Evolutionary conservation across 2,797 vertebrate genomes (phyloP).

Genomic region (Gymnoscopelus braueri): DNA sequence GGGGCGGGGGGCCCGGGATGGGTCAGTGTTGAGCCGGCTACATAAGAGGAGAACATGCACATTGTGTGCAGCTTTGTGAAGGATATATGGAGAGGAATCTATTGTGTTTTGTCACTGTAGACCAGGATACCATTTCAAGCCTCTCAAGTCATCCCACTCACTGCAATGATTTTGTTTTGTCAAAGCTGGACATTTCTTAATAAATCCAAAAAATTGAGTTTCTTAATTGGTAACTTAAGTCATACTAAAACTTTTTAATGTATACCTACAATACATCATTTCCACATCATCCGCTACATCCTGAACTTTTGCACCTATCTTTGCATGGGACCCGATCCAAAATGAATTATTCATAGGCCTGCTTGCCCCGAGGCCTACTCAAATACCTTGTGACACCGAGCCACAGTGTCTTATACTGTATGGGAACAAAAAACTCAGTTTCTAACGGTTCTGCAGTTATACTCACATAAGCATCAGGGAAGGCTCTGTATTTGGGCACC

Average conservation of each 20-base stretch:
- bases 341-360: slow-evolving; percentile 5
- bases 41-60: slow-evolving; percentile 30
- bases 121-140: slow-evolving; percentile 29
- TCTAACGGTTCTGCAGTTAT: background rate
- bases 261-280: no score
- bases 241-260: no score
- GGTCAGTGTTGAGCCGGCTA: background rate
- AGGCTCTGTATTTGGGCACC: slow-evolving; percentile 75
- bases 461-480: slow-evolving; percentile 87
- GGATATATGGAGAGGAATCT: slow-evolving; percentile 24
- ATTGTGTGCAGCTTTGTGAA: slow-evolving; percentile 33
- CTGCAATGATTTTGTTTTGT: background rate
- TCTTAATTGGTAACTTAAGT: background rate
- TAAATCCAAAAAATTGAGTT: no score
- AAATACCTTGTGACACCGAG: background rate
- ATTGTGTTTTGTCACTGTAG: slow-evolving; percentile 23
- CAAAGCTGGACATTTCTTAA: slow-evolving; percentile 20
- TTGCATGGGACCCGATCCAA: background rate
- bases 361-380: background rate
- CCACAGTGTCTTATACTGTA: background rate
- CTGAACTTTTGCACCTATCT: background rate
- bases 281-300: no score
- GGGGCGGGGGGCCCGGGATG: no score
- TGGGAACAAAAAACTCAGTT: background rate
- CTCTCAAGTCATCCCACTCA: slow-evolving; percentile 6